Base-by-base conservation (phyloP, 2,113 vertebrate genomes). In the Gallinago undulata region DNA sequence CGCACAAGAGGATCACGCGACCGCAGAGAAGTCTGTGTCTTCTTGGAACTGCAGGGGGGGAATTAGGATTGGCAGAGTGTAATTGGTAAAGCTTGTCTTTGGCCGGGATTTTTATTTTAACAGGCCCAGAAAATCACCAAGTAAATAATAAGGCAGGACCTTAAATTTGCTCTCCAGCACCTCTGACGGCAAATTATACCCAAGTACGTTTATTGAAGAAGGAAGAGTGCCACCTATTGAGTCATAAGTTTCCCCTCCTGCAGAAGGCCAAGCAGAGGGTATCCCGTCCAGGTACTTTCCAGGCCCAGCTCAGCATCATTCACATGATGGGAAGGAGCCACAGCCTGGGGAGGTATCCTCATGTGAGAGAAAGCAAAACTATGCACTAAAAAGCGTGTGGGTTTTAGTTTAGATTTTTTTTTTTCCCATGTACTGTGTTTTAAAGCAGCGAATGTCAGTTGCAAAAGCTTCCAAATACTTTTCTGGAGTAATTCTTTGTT, bases 201-300 rank as follows among this genome's bases (percentile, higher is more conserved):
- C 78, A 21, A 63, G 66, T 16, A 17, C 24, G 3, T n/a, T 47
- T 37, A 76, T 89, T 89, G 17, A 41, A 96, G 88, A 96, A 93
- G 85, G 89, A 89, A 94, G 60, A 92, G 89, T 75, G 93, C 59
- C 92, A 82, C 63, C 94, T 55, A 11, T 81, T 93, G 93, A 94
- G 60, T 56, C 41, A 4, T 66, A 7, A 1, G 8, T 37, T 55
- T 35, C 60, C 77, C 84, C 84, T 94, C 51, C 87, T 70, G 24
- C 51, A 1, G 53, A 35, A 48, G 33, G 28, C 79, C 7, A 22
- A 8, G 64, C 6, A 0, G 14, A 77, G 74, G 77, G 9, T 1
- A 7, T 73, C 56, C 76, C 47, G 18, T 6, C 56, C 94, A n/a
- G 62, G 80, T 35, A 1, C 83, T 70, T 86, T 2, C 53, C 88